Percentiles rank a stretch among this genome's conserved stretches.
Evolutionary conservation across 2,797 vertebrate species (phyloP).

Genomic region (Enteromius afrohamiltoni): DNA sequence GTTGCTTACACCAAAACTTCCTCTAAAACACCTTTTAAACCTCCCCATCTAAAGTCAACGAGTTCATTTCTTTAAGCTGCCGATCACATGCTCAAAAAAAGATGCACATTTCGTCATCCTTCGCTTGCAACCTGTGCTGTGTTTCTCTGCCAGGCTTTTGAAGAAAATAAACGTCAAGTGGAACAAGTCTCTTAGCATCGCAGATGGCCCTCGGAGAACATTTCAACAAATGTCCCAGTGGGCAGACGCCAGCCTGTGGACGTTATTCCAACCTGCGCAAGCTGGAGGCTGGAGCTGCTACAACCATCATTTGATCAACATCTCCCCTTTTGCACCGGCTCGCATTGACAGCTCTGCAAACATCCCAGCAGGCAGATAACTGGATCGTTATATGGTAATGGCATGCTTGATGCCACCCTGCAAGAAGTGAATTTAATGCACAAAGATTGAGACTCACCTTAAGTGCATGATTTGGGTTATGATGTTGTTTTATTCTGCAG

Average conservation of each 20-base stretch:
- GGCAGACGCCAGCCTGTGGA: conserved; percentile 8
- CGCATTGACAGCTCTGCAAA: conserved; percentile 25
- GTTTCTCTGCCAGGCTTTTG: background rate
- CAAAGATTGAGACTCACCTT: conserved; percentile 65
- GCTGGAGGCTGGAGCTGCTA: background rate
- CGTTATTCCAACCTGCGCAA: conserved; percentile 21
- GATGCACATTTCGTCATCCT: conserved; percentile 9
- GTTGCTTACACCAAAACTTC: conserved; percentile 4
- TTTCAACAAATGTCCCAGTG: conserved; percentile 44
- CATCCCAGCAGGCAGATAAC: conserved; percentile 37
- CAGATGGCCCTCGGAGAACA: conserved; percentile 20
- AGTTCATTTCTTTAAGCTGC: background rate
- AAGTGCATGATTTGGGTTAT: conserved; percentile 63
- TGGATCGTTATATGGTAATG: conserved; percentile 40
- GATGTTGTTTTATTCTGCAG: conserved; percentile 63
- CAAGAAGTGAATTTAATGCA: conserved; percentile 31
- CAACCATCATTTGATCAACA: conserved; percentile 17
- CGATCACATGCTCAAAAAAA: background rate
- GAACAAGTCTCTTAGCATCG: conserved; percentile 19
- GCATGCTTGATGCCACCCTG: conserved; percentile 1
- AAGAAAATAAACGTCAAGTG: conserved; percentile 19
- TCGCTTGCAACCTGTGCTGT: background rate
- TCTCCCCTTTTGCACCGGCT: conserved; percentile 15
- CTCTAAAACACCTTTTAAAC: background rate
- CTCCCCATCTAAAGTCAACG: background rate